Conservation (phyloP, 2,113 vertebrate genomes). For the Meriones unguiculatus region DNA sequence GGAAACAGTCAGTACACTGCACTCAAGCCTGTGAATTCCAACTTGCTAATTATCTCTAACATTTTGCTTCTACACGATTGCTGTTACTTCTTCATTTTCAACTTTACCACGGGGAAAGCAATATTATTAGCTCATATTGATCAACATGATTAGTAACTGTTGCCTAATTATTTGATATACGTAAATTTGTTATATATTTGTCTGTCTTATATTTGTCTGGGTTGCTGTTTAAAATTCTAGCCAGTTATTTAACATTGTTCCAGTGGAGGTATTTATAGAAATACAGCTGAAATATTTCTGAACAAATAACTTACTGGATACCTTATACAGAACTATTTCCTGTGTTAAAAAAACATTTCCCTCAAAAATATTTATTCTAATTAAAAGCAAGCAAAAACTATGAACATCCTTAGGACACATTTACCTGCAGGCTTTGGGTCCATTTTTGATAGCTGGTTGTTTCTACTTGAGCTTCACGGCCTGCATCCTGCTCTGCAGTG, state of each 20-base stretch:
- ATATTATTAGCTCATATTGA: not conserved
- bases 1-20: not conserved
- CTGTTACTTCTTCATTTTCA: not conserved
- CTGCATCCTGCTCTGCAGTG: not conserved
- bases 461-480: not conserved
- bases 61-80: not conserved
- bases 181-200: not conserved
- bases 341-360: not conserved
- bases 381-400: not conserved
- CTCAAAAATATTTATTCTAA: not conserved
- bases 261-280: not conserved
- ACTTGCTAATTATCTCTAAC: not conserved
- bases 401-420: not conserved
- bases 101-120: not conserved
- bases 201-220: not conserved
- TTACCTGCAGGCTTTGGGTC: not conserved
- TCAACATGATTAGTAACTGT: not conserved
- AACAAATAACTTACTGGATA: no score
- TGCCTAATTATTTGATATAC: not conserved
- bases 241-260: not conserved
- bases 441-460: not conserved
- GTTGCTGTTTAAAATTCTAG: not conserved
- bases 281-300: not conserved
- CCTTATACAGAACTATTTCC: not conserved
- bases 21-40: not conserved